A percentile compares a stretch with the other conserved stretches of the same genome.
Evolutionary conservation across 2,113 vertebrate genomes (phyloP).

Genomic region (Seriola rivoliana): DNA sequence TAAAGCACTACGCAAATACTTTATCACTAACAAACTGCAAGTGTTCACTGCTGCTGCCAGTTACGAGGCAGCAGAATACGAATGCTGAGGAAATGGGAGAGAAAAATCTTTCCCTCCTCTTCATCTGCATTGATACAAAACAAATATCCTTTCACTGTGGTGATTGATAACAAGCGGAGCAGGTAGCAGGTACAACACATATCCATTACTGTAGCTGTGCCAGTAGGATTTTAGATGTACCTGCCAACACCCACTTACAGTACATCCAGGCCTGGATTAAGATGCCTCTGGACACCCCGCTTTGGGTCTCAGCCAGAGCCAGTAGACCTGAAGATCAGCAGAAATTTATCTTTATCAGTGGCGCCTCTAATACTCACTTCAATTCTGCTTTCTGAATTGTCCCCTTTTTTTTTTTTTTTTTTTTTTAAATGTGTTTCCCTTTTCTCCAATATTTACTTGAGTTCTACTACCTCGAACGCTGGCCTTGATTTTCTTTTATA

Average conservation of each 20-base stretch:
- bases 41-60: background rate
- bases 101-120: background rate
- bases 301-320: conserved; percentile 16
- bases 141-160: conserved; percentile 7
- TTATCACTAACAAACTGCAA: conserved; percentile 4
- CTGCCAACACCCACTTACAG: conserved; percentile 35
- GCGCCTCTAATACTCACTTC: background rate
- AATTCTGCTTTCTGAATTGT: background rate
- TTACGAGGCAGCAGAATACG: background rate
- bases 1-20: conserved; percentile 9
- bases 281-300: conserved; percentile 22
- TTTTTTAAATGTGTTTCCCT: background rate
- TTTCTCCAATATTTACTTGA: background rate
- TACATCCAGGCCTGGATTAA: conserved; percentile 3
- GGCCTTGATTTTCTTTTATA: background rate
- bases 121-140: conserved; percentile 25
- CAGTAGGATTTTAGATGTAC: conserved; percentile 7
- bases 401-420: background rate
- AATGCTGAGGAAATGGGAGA: background rate
- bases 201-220: conserved; percentile 14
- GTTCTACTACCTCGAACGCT: background rate
- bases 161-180: conserved; percentile 13
- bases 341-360: conserved; percentile 11
- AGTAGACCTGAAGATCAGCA: conserved; percentile 30
- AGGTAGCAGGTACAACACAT: conserved; percentile 19